phyloP scores from a whole-genome alignment of 53 echinoderm and acorn worm species.

The Holothuria leucospilota region DNA sequence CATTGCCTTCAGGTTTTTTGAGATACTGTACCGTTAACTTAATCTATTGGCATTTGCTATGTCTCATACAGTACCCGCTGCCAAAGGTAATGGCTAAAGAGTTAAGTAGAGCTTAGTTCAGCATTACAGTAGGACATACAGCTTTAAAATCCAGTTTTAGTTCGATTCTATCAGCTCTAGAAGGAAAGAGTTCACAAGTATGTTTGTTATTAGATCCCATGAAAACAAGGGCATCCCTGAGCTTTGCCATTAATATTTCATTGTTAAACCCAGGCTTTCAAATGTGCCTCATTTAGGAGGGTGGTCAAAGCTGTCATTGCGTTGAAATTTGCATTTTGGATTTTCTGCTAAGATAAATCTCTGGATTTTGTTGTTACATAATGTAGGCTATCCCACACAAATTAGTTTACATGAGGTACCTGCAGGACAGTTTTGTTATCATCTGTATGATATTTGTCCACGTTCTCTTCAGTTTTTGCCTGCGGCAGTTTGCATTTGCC shows the following conservation, averaged over 20 bases:
- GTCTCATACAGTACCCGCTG: neutral
- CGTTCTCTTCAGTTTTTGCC: neutral
- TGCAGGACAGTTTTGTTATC: neutral
- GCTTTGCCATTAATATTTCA: neutral
- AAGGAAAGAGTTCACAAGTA: neutral
- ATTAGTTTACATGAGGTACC: neutral
- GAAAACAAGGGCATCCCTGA: neutral
- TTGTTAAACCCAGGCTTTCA: neutral
- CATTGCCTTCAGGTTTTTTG: neutral
- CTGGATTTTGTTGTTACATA: neutral
- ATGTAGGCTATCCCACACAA: neutral
- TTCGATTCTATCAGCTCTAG: conserved; percentile 19
- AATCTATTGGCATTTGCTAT: neutral
- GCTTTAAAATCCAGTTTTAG: conserved; percentile 23
- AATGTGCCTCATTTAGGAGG: neutral
- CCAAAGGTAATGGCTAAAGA: neutral
- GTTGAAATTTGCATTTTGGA: neutral
- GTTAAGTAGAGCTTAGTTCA: neutral
- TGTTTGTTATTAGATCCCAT: conserved; percentile 16
- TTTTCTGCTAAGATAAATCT: neutral
- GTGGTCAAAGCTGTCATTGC: neutral
- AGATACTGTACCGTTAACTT: neutral
- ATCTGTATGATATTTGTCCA: neutral
- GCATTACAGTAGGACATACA: neutral
- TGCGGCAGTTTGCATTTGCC: too few relatives aligned